Evolutionary conservation across 2,888 invertebrate species (phyloP), one percentile per base, ranked within the genome.

Genomic region (Teinopalpus imperialis): DNA sequence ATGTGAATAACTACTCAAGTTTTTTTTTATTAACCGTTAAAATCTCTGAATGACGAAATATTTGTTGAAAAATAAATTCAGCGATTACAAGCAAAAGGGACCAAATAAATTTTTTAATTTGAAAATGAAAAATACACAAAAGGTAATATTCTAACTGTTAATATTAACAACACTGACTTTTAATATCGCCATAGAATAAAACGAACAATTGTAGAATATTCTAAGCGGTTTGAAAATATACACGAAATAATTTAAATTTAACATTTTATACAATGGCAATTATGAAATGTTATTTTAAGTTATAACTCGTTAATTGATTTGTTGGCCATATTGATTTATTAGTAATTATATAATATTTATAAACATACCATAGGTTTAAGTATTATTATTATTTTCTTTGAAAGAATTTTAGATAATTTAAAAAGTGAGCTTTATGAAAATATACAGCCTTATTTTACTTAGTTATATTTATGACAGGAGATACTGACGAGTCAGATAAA

Each of bases 311-410:
- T 76, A 81, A 69, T 79, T n/a, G n/a, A n/a, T n/a, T n/a, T n/a
- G n/a, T n/a, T n/a, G n/a, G n/a, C n/a, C n/a, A n/a, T 75, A 81
- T 74, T 80, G 78, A 78, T 75, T 83, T 83, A 81, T 81, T 85
- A 87, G 87, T 81, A 81, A 86, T 86, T 81, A 74, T 75, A 77
- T 69, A 81, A 76, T 86, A 83, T 87, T 85, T 87, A 87, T 88
- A 78, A 80, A 87, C 86, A 87, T 88, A 88, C 88, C 88, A 88
- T 88, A 88, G 86, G 79, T 59, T 55, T 87, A 85, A 86, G 85
- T 75, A 76, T 80, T 79, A 74, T 82, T 77, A 75, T 81, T 83
- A 82, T n/a, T n/a, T n/a, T 83, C 82, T 85, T 85, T 74, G 69
- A 79, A 86, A 82, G 83, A 85, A 81, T 81, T 78, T 68, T 85